Base-by-base conservation (phyloP, 2,888 invertebrate genomes). In the Sphecodes monilicornis region DNA sequence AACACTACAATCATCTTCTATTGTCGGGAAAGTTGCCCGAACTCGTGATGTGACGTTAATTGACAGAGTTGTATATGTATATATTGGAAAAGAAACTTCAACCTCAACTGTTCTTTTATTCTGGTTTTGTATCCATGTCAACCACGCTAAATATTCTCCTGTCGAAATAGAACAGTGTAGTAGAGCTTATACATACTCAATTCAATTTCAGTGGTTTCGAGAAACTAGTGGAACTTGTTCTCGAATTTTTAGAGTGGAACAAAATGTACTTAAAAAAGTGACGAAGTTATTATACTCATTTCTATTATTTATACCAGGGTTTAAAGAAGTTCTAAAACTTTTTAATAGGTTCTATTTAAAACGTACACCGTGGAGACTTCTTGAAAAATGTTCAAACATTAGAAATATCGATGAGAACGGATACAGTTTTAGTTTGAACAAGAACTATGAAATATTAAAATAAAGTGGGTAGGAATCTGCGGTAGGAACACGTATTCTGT, bases 41-140 rank as follows among this genome's bases (percentile, higher is more conserved):
- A 22, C 60, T 66, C 66, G 66, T 8, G 36, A 36, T 22, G 11
- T 36, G 36, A 36, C 66, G 36, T 66, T 36, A 36, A 36, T 66
- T 36, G 66, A 66, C 32, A 66, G 22, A 36, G 32, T 36, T 66
- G 22, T 22, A 22, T 66, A 66, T 22, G 10, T 66, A 66, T 36
- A 66, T 60, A 60, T 60, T 29, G 29, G 29, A 26, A 32, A 36
- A 22, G 66, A 11, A 11, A 66, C 54, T 54, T 54, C n/a, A n/a
- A n/a, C 54, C n/a, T 54, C n/a, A 11, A n/a, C n/a, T 10, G 54
- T n/a, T 54, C 11, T 54, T 54, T 54, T 54, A 54, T 54, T 54
- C 54, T 10, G 54, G 54, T n/a, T 54, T n/a, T 54, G n/a, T 54
- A 50, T 54, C n/a, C 54, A n/a, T 54, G 54, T 54, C n/a, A n/a